These are phyloP conservation scores for Passerina amoena DNA, from an alignment of 2,113 vertebrate species.

Conservation along the genomic window DNA sequence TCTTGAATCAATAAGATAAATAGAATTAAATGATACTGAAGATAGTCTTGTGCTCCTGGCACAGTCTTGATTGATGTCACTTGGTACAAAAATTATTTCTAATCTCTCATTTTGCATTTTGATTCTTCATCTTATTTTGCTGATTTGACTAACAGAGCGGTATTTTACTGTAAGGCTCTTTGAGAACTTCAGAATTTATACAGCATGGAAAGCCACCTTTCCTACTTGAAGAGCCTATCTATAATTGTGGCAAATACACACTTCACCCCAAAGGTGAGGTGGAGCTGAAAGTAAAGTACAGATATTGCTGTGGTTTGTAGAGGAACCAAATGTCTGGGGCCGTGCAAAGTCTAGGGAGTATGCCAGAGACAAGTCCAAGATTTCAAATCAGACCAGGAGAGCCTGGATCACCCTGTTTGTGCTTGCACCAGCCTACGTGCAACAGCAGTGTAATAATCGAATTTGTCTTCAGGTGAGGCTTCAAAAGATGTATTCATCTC, in stretches of 20 bases:
- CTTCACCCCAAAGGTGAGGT: neutral
- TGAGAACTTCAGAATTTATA: neutral
- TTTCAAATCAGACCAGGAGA: neutral
- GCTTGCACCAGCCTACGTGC: neutral
- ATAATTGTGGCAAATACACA: neutral
- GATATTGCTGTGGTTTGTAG: neutral
- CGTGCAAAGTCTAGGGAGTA: neutral
- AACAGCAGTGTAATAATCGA: neutral
- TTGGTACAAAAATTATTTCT: neutral
- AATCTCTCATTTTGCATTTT: neutral
- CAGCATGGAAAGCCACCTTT: neutral
- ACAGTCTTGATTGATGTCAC: neutral
- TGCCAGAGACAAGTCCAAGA: neutral
- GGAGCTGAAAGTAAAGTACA: neutral
- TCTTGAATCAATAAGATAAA: neutral
- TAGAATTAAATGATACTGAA: neutral
- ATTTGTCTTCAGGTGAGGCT: neutral
- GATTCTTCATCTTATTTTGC: neutral
- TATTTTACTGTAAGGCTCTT: neutral
- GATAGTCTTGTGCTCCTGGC: neutral
- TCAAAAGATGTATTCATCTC: neutral
- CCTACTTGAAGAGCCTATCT: neutral
- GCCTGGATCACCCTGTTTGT: neutral
- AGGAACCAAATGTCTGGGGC: neutral
- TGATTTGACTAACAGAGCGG: neutral